Evolutionary conservation across 2,797 vertebrate genomes (phyloP), one percentile per base, ranked within the genome.

Genomic region (Manis pentadactyla): DNA sequence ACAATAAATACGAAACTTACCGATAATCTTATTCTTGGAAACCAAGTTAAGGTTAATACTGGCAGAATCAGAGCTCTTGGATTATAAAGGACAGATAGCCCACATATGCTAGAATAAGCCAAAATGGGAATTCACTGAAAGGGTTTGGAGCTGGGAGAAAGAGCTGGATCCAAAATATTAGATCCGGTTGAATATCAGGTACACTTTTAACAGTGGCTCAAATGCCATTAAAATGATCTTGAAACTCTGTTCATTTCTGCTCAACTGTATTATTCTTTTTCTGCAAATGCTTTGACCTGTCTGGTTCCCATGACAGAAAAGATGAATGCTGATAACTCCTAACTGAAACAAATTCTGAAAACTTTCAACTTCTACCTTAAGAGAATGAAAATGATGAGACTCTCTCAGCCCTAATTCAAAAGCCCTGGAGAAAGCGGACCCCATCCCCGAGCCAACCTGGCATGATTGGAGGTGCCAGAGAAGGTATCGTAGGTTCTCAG

Each of bases 401-500:
- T 10, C 37, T 23, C 73, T 27, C 9, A 46, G 27, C 27, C 25
- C 34, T 25, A 9, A 7, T 23, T 31, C 15, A 6, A 78, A 75
- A 53, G 81, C 42, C 46, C 39, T 53, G 2, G 51, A 39, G 51
- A 57, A 59, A 34, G 17, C 37, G 8, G 1, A 29, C 7, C 3
- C 17, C 18, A 15, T 1, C 1, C 68, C 25, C 27, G 55, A 53
- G 34, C 31, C 73, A 8, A 3, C 27, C 49, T 8, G 0, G 37
- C 0, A 5, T 0, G 1, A 21, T 1, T 15, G 17, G 59, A 11
- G 51, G 2, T 18, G 7, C 37, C 55, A 15, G 39, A 17, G 7
- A 57, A 42, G 42, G 11, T 0, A 14, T 2, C 4, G 0, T 0
- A 27, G 10, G 0, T 18, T 53, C 2, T 15, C 9, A 59, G 63